Conservation (phyloP, 2,888 invertebrate genomes). For the Cataglyphis albicans region DNA sequence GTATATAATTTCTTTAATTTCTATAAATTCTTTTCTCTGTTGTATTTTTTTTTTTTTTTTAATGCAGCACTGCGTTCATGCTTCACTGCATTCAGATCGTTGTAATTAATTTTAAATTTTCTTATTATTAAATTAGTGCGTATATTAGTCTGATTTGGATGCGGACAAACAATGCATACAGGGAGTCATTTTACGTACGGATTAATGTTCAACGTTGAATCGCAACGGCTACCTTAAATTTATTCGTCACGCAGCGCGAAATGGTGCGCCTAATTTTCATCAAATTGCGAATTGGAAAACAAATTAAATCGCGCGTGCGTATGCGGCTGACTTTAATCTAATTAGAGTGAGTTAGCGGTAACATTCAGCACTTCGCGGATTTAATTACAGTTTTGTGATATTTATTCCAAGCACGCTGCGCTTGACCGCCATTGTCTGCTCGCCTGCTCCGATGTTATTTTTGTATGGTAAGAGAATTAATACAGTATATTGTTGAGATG, state of each 20-base stretch:
- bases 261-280: neutral
- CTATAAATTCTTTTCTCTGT: too few relatives aligned
- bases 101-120: neutral
- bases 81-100: neutral
- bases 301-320: slow-evolving; percentile 17
- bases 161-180: neutral
- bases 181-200: neutral
- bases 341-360: slow-evolving; percentile 16
- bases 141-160: neutral
- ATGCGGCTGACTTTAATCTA: slow-evolving; percentile 33
- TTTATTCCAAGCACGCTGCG: slow-evolving; percentile 5
- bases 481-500: neutral
- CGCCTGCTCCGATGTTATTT: neutral
- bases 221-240: neutral
- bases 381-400: slow-evolving; percentile 21
- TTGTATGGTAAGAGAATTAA: neutral
- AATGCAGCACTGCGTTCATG: neutral
- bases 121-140: neutral
- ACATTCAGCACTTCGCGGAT: slow-evolving; percentile 34
- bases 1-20: neutral
- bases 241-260: neutral
- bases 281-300: slow-evolving; percentile 6
- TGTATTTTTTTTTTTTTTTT: neutral
- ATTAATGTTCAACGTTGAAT: neutral
- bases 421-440: neutral